Percentiles rank a stretch among this genome's conserved stretches.
Evolutionary conservation across 2,797 vertebrate species (phyloP).

Genomic region (Aplochiton taeniatus): DNA sequence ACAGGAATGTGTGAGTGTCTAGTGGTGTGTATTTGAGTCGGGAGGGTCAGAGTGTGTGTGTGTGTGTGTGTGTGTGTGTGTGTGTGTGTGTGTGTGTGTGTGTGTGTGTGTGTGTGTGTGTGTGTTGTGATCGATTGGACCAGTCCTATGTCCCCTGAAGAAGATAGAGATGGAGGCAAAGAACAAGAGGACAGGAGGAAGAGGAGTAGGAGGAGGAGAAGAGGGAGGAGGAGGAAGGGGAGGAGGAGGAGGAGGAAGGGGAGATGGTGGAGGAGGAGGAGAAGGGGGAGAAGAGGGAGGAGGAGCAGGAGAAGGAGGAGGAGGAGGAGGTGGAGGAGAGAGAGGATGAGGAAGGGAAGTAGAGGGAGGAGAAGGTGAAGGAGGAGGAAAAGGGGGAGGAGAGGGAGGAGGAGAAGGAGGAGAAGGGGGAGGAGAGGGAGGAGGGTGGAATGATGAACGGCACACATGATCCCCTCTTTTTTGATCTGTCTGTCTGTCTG

Average conservation of each 20-base stretch:
- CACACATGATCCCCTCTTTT: neutral
- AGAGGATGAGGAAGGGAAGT: too few species aligned
- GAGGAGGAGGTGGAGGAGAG: constrained; percentile 30
- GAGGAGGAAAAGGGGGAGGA: constrained; percentile 34
- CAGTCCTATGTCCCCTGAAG: constrained; percentile 42
- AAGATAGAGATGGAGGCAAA: neutral
- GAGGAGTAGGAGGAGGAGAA: constrained; percentile 28
- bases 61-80: constrained; percentile 1
- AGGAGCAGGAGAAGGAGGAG: neutral
- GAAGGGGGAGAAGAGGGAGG: constrained; percentile 29
- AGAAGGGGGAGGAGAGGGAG: constrained; percentile 9
- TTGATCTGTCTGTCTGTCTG: neutral
- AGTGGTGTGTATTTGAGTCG: neutral
- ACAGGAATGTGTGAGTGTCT: constrained; percentile 21
- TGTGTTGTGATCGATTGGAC: constrained; percentile 58
- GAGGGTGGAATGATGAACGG: neutral
- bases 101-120: neutral
- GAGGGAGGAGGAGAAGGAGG: constrained; percentile 20
- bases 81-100: neutral
- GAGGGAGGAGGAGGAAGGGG: neutral
- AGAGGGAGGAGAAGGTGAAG: neutral
- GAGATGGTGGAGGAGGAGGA: neutral
- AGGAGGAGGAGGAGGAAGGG: constrained; percentile 28
- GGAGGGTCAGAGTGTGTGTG: neutral
- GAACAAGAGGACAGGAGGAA: too few species aligned